Percentiles rank a stretch among this genome's conserved stretches.
Evolutionary conservation across 2,113 vertebrate species (phyloP).

Genomic region (Bujurquina vittata): DNA sequence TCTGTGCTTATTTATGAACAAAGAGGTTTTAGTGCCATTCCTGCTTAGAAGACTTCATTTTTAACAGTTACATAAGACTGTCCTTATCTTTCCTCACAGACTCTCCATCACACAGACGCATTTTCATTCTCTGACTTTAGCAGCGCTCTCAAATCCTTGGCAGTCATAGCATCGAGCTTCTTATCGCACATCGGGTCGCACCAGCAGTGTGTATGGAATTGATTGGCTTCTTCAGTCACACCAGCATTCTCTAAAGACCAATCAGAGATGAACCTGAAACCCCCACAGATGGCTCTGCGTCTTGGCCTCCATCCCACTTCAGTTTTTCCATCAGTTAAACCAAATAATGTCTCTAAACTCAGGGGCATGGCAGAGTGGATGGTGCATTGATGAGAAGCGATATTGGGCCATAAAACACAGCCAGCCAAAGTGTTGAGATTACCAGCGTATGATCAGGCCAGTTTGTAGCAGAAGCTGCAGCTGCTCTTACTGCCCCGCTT

Average conservation of each 20-base stretch:
- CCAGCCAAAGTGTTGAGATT: background rate
- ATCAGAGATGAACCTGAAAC: conserved; percentile 30
- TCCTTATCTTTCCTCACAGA: conserved; percentile 13
- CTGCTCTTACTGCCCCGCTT: conserved; percentile 23
- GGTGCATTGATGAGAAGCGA: conserved; percentile 4
- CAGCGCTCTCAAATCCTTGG: background rate
- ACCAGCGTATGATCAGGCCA: background rate
- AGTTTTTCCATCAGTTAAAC: conserved; percentile 7
- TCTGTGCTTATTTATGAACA: background rate
- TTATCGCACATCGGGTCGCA: conserved; percentile 22
- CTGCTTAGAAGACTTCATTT: conserved; percentile 3
- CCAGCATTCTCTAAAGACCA: conserved; percentile 19
- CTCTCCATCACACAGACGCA: background rate
- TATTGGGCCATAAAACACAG: background rate
- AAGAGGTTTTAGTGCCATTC: background rate
- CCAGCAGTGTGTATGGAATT: background rate
- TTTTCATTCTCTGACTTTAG: conserved; percentile 16
- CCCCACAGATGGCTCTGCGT: conserved; percentile 11
- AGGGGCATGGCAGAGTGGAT: conserved; percentile 1
- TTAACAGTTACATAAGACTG: conserved; percentile 29
- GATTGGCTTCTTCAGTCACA: conserved; percentile 12
- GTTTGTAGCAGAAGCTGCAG: conserved; percentile 29
- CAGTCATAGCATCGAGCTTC: background rate
- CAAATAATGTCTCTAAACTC: background rate
- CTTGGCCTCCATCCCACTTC: conserved; percentile 2